Evolutionary conservation across 2,113 vertebrate genomes (phyloP), one percentile per base, ranked within the genome.

Genomic region (Anarrhichthys ocellatus): DNA sequence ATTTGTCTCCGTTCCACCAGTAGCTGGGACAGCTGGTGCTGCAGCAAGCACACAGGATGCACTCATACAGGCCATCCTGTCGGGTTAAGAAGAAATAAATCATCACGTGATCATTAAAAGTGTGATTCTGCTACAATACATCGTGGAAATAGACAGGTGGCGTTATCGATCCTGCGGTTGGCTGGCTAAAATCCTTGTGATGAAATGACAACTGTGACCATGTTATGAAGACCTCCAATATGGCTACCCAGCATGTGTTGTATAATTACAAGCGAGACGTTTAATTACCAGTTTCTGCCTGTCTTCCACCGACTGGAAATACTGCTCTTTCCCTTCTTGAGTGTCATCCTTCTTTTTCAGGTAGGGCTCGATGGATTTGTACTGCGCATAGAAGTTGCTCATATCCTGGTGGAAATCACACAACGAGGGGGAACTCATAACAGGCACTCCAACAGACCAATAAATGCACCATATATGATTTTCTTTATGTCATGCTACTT

Each of bases 21-120:
- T 99, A 99, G 81, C 97, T 99, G 71, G 97, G 97, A 52, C 97
- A 99, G 90, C 97, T 98, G 91, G 98, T 99, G 91, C 98, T 98
- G 89, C 97, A 99, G 94, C 97, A 98, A 52, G 97, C 97, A 0
- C 97, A 98, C 6, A 98, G 95, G 79, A 99, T 98, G 80, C 97
- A 98, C 90, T 99, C 97, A 0, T 99, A 98, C 29, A 99, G 94
- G 2, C 97, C 97, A 0, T 99, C 97, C 97, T 99, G 92, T 70
- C 4, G 48, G 40, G 48, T 52, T 18, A 3, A 22, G 34, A 32
- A 64, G 27, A 52, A 64, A 64, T 42, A 24, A 32, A 52, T 22
- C 48, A 9, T 18, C 2, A 9, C 22, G 18, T 8, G 17, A 58
- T 14, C n/a, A 65, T 38, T 56, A 11, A 52, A 44, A 36, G 15